Evolutionary conservation across 1,140 invertebrate genomes (phyloP), one percentile per base, ranked within the genome.

Genomic region (Wasmannia auropunctata): DNA sequence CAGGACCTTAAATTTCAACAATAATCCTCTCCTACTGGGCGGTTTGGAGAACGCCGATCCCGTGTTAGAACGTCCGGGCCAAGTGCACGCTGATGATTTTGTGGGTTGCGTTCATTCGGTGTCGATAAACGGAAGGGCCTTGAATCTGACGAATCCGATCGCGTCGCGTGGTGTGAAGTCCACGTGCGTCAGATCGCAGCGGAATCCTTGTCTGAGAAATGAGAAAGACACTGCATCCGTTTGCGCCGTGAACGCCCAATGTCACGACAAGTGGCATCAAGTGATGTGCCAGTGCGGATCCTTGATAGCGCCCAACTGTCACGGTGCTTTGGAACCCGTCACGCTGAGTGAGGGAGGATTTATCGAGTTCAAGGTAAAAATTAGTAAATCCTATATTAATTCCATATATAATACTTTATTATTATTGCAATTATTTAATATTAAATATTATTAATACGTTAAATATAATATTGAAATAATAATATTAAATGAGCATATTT

Each of bases 91-190:
- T 0, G 98, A 99, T 92, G 98, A 99, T 93, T 97, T 99, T 70
- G 97, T 99, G 49, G 99, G 99, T 2, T 99, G 99, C 91, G 96
- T 99, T 72, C 98, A 99, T 90, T 98, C 98, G 86, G 97, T 99
- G 0, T 96, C 97, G 0, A 97, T 99, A 46, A 99, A 99, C 92
- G 98, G 98, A 10, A 95, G 97, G 14, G 94, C 96, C 0, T 91
- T 99, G 1, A 98, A 99, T 92, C 93, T 99, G 69, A 97, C 97
- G 25, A 96, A 96, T 89, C 98, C 98, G 0, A 86, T 98, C 0
- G 94, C 96, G 28, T 97, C 97, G 1, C 95, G 96, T 25, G 97
- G 96, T 0, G 96, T 99, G 1, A 96, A 97, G 60, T 95, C 97
- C 0, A 98, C 97, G 4, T 99, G 98, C 94, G 96, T 96, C 79